phyloP scores from a whole-genome alignment of 2,888 invertebrate species.

The Pyrochroa serraticornis region DNA sequence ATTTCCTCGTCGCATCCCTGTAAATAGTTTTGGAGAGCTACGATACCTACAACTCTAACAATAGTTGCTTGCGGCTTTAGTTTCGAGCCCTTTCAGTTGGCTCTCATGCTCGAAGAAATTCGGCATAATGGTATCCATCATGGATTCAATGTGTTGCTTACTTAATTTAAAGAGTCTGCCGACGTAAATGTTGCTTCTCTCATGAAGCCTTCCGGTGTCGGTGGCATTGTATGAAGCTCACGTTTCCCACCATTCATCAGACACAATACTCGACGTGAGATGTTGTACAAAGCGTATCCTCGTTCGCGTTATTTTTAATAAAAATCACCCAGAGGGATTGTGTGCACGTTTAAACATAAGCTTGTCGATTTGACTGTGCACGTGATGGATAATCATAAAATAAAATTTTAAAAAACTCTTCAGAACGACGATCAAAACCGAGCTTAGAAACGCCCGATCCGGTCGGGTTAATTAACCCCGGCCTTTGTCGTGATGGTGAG shows the following conservation, averaged over 20 bases:
- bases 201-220: constrained; percentile 31
- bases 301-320: constrained; percentile 35
- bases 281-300: constrained; percentile 29
- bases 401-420: too few species aligned
- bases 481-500: too few species aligned
- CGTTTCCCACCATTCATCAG: constrained; percentile 40
- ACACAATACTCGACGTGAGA: constrained; percentile 39
- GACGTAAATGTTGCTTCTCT: constrained; percentile 20
- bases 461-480: too few species aligned
- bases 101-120: not conserved
- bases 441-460: too few species aligned
- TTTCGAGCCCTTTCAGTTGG: too few species aligned
- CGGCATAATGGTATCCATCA: not conserved
- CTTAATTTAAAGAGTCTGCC: constrained; percentile 22
- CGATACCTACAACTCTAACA: too few species aligned
- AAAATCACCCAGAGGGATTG: constrained; percentile 32
- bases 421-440: too few species aligned
- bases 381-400: too few species aligned
- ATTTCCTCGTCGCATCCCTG: too few species aligned
- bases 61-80: too few species aligned
- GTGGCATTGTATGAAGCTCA: constrained; percentile 35
- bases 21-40: too few species aligned
- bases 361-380: constrained; percentile 12
- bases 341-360: constrained; percentile 14
- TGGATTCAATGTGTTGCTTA: constrained; percentile 16